Base-by-base conservation (phyloP, 1,140 invertebrate genomes). In the Oreohelix idahoensis region DNA sequence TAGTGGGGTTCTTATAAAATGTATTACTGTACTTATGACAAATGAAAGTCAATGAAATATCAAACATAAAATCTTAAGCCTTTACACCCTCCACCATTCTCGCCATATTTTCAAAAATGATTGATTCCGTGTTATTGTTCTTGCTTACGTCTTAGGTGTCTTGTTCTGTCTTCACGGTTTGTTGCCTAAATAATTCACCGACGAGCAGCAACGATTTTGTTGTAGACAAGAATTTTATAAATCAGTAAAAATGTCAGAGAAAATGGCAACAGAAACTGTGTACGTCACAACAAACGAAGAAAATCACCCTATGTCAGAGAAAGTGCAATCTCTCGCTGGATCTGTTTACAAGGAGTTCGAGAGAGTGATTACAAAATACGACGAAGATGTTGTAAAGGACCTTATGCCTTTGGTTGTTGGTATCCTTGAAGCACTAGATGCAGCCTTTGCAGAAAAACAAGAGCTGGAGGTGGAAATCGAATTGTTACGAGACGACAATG, bases 281-380 rank as follows among this genome's bases (percentile, higher is more conserved):
- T 91, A 92, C 81, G 89, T 88, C 51, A 89, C 90, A n/a, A 84
- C 81, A 45, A 66, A 75, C 32, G 81, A 71, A 69, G 91, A 91
- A 53, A 89, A 87, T 15, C 90, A 90, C 87, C 97, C 97, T 81
- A 98, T 99, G 97, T 98, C 97, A n/a, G 97, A 98, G 91, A 98
- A 97, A 94, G 98, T 99, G 11, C 97, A 98, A 91, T 95, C 89
- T 81, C 92, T 99, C 89, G 99, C 99, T 88, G 96, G 97, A 4
- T 97, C 96, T 93, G 98, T 99, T 92, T 99, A 99, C 93, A 97
- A 98, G 91, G 98, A 99, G 93, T 98, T 99, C 90, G 98, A 99
- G 92, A 95, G 96, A 85, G 99, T 99, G 97, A 99, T 99, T 86
- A 95, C 96, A 36, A 95, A 97, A 88, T 98, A 99, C 88, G 99